Conservation (phyloP, 1,140 invertebrate species). For the Stenopsyche tienmushanensis region DNA sequence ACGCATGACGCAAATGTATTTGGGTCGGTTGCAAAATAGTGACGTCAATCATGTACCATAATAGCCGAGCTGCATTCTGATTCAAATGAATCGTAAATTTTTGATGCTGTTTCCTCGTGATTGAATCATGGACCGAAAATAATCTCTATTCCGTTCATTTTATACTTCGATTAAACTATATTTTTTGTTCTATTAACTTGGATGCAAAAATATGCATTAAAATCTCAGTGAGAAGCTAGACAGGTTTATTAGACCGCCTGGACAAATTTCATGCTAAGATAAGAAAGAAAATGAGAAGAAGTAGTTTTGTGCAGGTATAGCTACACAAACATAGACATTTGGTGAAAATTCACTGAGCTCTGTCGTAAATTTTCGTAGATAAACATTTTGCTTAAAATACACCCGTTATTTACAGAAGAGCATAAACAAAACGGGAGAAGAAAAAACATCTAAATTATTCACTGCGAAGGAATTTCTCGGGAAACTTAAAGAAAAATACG, state of each 20-base stretch:
- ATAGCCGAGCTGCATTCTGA: too few relatives aligned
- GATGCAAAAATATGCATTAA: too few relatives aligned
- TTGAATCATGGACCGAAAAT: too few relatives aligned
- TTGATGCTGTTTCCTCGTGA: too few relatives aligned
- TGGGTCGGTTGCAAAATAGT: too few relatives aligned
- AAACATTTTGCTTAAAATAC: constrained; percentile 30
- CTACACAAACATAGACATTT: constrained; percentile 18
- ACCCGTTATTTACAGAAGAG: constrained; percentile 1
- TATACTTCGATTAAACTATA: too few relatives aligned
- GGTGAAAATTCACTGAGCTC: constrained; percentile 22
- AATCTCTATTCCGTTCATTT: too few relatives aligned
- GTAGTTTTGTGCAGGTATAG: constrained; percentile 18
- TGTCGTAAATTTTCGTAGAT: constrained; percentile 25
- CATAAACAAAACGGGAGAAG: constrained; percentile 21
- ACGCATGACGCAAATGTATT: too few relatives aligned
- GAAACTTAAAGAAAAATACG: too few relatives aligned
- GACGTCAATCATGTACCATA: too few relatives aligned
- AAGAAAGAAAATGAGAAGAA: constrained; percentile 36
- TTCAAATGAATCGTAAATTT: too few relatives aligned
- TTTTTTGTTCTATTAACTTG: too few relatives aligned
- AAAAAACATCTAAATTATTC: background rate
- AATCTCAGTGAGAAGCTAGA: constrained; percentile 23
- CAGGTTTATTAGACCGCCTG: constrained; percentile 39
- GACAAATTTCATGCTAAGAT: constrained; percentile 38
- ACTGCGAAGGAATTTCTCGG: background rate